Percentiles rank a stretch among this genome's conserved stretches.
phyloP scores from a whole-genome alignment of 1,140 invertebrate species.

The Drosophila kurseongensis region DNA sequence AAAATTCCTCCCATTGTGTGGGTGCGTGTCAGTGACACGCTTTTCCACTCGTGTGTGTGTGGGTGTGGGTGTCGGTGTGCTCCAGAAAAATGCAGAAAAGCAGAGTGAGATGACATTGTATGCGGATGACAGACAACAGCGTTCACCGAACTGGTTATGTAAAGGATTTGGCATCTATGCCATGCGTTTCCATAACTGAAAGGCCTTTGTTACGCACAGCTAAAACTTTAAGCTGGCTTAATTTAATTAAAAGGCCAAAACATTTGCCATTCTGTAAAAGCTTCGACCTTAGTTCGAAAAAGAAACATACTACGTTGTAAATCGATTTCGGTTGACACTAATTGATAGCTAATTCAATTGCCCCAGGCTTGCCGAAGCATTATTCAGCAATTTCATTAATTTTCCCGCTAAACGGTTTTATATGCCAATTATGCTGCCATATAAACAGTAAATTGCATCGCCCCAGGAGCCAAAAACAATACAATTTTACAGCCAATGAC shows the following conservation, averaged over 20 bases:
- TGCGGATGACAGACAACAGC: conserved; percentile 55
- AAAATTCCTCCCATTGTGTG: conserved; percentile 17
- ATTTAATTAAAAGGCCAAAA: conserved; percentile 10
- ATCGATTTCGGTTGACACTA: conserved; percentile 44
- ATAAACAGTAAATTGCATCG: conserved; percentile 53
- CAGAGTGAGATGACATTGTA: conserved; percentile 36
- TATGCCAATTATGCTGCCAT: conserved; percentile 53
- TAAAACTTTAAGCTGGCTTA: conserved; percentile 29
- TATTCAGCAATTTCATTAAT: conserved; percentile 52
- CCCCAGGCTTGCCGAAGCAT: conserved; percentile 35
- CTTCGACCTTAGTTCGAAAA: conserved; percentile 36
- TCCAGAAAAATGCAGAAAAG: conserved; percentile 62
- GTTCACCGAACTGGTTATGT: conserved; percentile 34
- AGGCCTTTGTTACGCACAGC: conserved; percentile 2
- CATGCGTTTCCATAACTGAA: conserved; percentile 6
- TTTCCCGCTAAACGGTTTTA: conserved; percentile 46
- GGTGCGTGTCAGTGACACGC: conserved; percentile 54
- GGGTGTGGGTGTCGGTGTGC: conserved; percentile 28
- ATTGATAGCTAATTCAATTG: conserved; percentile 64
- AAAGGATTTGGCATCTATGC: conserved; percentile 18
- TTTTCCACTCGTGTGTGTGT: conserved; percentile 25
- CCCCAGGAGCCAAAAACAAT: conserved; percentile 33
- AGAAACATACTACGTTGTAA: conserved; percentile 25
- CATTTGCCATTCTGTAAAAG: not conserved
- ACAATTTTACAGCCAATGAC: conserved; percentile 22